Evolutionary conservation across 2,888 invertebrate species (phyloP).

Genomic region (Eugnorisma glareosa): DNA sequence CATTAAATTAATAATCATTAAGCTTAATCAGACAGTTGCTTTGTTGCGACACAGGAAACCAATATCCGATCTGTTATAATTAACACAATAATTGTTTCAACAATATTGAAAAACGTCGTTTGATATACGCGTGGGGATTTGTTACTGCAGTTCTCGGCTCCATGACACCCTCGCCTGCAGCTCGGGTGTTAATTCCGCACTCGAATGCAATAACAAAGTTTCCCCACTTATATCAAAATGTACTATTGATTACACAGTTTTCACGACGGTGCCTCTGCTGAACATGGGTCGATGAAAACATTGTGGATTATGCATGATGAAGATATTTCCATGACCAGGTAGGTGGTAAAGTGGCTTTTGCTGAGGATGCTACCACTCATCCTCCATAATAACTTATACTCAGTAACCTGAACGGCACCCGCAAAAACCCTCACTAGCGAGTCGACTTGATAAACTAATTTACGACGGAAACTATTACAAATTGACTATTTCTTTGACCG

Average conservation of each 20-base stretch:
- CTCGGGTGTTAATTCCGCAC: too few species aligned
- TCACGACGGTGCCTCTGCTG: background rate
- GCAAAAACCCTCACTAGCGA: background rate
- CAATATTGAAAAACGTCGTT: too few species aligned
- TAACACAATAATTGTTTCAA: slow-evolving; percentile 14
- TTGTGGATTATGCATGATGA: background rate
- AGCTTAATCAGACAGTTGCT: slow-evolving; percentile 39
- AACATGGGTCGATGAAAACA: background rate
- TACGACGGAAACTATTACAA: background rate
- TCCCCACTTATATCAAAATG: too few species aligned
- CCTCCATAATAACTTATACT: background rate
- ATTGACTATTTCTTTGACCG: background rate
- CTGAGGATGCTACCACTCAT: background rate
- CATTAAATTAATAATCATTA: slow-evolving; percentile 48
- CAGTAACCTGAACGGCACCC: background rate
- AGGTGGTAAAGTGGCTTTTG: background rate
- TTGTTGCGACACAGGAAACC: slow-evolving; percentile 45
- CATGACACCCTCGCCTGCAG: too few species aligned
- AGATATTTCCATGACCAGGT: background rate
- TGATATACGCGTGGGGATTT: too few species aligned
- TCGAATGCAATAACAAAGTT: too few species aligned
- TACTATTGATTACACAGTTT: background rate
- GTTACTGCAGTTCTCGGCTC: too few species aligned
- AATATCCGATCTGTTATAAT: slow-evolving; percentile 21
- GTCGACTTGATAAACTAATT: background rate